A percentile compares a stretch with the other conserved stretches of the same genome.
phyloP scores from a whole-genome alignment of 2,888 invertebrate genomes.

The Drosophila eohydei region DNA sequence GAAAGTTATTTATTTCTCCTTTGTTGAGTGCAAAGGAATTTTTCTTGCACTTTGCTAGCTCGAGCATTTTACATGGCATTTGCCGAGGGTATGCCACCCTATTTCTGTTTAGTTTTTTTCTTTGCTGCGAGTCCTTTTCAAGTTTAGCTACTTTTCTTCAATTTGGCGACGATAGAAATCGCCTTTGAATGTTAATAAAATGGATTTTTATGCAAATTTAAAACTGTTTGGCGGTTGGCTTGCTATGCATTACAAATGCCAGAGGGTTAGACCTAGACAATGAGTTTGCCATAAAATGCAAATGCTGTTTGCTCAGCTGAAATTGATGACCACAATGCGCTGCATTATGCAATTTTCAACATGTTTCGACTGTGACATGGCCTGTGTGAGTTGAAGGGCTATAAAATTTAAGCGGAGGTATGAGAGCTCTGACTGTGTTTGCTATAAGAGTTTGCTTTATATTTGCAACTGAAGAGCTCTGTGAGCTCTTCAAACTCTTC shows the following conservation, averaged over 20 bases:
- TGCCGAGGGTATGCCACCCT: slow-evolving; percentile 31
- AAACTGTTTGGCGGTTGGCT: slow-evolving; percentile 70
- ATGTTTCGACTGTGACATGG: slow-evolving; percentile 3
- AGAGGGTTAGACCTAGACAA: slow-evolving; percentile 58
- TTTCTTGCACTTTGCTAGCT: slow-evolving; percentile 66
- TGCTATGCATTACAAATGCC: slow-evolving; percentile 70
- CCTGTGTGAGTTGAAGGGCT: not conserved
- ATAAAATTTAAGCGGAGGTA: not conserved
- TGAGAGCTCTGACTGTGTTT: too few relatives aligned
- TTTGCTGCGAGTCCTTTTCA: slow-evolving; percentile 12
- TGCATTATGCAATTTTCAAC: slow-evolving; percentile 30
- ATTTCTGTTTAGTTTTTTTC: not conserved
- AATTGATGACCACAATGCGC: slow-evolving; percentile 38
- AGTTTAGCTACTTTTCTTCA: slow-evolving; percentile 69
- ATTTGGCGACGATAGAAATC: slow-evolving; percentile 73
- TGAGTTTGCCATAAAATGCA: slow-evolving; percentile 57
- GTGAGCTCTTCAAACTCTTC: not conserved
- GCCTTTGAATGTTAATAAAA: slow-evolving; percentile 78
- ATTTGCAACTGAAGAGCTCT: not conserved
- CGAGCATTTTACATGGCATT: slow-evolving; percentile 64
- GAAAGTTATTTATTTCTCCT: slow-evolving; percentile 84
- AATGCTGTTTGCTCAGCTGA: slow-evolving; percentile 52
- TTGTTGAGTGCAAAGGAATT: slow-evolving; percentile 79
- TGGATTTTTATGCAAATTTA: slow-evolving; percentile 79
- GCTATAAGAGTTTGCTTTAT: not conserved